Evolutionary conservation across 2,888 invertebrate genomes (phyloP).

Genomic region (Pachycephus smyrnensis): DNA sequence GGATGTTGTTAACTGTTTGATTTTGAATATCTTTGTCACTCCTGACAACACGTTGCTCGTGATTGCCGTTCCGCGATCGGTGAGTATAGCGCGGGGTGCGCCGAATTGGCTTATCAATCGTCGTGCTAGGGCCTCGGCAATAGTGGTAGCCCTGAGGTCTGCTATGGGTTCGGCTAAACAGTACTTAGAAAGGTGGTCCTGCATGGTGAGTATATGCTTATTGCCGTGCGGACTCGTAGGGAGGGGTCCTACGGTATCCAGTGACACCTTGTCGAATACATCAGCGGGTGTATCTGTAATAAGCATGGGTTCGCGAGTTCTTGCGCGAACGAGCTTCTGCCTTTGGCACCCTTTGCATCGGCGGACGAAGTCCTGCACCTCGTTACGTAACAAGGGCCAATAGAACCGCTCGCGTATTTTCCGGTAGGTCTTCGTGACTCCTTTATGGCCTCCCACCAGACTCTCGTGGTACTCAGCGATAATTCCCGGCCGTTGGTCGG

Average conservation of each 20-base stretch:
- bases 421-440: conserved; percentile 22
- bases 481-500: conserved; percentile 14
- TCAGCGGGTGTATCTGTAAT: conserved; percentile 26
- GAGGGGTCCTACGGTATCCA: conserved; percentile 38
- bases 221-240: conserved; percentile 25
- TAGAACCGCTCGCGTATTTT: conserved; percentile 21
- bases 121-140: conserved; percentile 23
- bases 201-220: conserved; percentile 28
- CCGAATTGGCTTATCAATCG: conserved; percentile 20
- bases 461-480: conserved; percentile 27
- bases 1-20: conserved; percentile 21
- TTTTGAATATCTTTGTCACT: conserved; percentile 22
- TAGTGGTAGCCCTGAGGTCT: conserved; percentile 15
- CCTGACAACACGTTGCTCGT: conserved; percentile 17
- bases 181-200: conserved; percentile 30
- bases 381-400: conserved; percentile 28
- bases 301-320: conserved; percentile 30
- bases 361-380: conserved; percentile 27
- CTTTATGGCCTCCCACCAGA: conserved; percentile 26
- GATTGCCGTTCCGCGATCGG: conserved; percentile 22
- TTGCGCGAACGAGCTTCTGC: conserved; percentile 21
- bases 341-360: conserved; percentile 29
- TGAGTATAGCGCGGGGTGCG: conserved; percentile 21
- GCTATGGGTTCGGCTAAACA: conserved; percentile 24
- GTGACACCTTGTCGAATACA: conserved; percentile 30